phyloP scores from a whole-genome alignment of 1,140 invertebrate genomes.

The Camponotus vicinus region DNA sequence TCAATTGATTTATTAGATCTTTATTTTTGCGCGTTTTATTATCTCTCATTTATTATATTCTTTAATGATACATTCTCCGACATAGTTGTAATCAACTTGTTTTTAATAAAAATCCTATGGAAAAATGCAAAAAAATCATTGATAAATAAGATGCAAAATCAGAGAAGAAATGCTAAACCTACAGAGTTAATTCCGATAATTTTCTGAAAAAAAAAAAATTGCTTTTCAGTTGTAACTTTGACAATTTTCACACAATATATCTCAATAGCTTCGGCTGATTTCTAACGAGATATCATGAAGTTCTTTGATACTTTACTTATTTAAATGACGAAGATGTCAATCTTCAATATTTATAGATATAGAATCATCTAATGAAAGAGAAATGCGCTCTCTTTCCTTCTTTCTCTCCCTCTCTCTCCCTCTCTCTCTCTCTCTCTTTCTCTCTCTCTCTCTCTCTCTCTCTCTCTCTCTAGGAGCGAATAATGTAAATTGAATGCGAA shows the following conservation, averaged over 20 bases:
- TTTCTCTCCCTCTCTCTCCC: no score
- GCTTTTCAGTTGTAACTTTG: background rate
- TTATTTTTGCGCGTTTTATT: background rate
- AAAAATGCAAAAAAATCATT: background rate
- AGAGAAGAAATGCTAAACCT: background rate
- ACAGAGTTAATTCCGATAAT: background rate
- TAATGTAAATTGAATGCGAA: slow-evolving; percentile 47
- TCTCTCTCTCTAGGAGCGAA: no score
- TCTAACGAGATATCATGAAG: background rate
- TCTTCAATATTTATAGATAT: no score
- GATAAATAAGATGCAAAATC: background rate
- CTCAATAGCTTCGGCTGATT: background rate
- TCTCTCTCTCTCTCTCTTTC: no score
- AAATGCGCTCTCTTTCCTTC: background rate
- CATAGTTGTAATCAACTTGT: no score
- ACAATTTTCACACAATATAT: slow-evolving; percentile 20
- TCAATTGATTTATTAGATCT: background rate
- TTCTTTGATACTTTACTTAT: no score
- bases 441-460: no score
- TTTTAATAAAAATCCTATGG: background rate
- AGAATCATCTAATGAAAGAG: background rate
- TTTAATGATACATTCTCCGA: background rate
- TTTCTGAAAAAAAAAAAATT: slow-evolving; percentile 10
- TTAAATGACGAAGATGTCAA: no score
- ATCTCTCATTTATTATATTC: background rate